Conservation (phyloP, 1,140 invertebrate genomes). For the Pantala flavescens region DNA sequence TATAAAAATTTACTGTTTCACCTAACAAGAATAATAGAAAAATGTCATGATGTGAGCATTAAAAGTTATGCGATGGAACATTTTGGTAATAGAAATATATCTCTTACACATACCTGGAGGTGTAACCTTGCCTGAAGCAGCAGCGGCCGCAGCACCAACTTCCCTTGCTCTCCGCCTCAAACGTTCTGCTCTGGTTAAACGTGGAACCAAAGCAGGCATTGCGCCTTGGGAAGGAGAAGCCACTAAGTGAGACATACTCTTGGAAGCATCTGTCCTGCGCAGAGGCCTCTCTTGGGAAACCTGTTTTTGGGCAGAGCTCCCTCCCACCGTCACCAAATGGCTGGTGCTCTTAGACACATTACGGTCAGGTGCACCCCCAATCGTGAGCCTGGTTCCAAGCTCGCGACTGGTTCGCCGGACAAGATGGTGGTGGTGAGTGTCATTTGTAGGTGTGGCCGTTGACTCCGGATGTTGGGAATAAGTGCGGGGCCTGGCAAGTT, state of each 20-base stretch:
- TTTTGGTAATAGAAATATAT: not conserved
- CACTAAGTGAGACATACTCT: conserved; percentile 41
- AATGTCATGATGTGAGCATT: not conserved
- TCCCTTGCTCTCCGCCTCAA: conserved; percentile 42
- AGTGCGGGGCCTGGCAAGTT: conserved; percentile 60
- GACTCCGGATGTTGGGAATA: conserved; percentile 33
- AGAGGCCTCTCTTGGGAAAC: conserved; percentile 31
- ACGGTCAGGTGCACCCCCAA: conserved; percentile 36
- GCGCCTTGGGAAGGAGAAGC: conserved; percentile 20
- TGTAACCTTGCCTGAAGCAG: conserved; percentile 19
- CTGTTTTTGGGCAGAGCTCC: conserved; percentile 17
- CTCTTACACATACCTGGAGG: conserved; percentile 33
- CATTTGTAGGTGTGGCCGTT: conserved; percentile 35
- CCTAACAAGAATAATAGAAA: not conserved
- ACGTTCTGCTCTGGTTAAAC: conserved; percentile 43
- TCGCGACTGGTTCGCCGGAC: not conserved
- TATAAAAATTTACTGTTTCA: not conserved
- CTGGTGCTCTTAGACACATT: conserved; percentile 49
- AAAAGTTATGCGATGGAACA: not conserved
- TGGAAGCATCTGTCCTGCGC: conserved; percentile 38
- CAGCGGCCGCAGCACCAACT: conserved; percentile 27
- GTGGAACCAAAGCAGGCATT: conserved; percentile 31
- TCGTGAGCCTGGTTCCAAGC: not conserved
- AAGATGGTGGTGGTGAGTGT: not conserved
- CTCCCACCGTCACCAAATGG: conserved; percentile 28